phyloP scores from a whole-genome alignment of 2,888 invertebrate species.

The Apoda limacodes region DNA sequence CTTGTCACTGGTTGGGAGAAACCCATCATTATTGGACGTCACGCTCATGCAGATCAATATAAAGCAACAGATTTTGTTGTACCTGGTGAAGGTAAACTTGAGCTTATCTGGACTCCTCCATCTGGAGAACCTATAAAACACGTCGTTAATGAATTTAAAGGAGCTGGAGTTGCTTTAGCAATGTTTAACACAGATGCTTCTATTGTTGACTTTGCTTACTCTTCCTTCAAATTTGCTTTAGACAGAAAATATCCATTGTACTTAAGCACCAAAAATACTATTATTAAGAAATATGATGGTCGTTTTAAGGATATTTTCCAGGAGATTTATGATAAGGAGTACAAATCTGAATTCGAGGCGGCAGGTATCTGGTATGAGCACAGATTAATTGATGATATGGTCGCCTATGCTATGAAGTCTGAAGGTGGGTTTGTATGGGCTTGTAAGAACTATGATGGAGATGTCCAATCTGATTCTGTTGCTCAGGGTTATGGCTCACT shows the following conservation, averaged over 20 bases:
- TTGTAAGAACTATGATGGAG: slow-evolving; percentile 99
- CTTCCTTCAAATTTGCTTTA: slow-evolving; percentile 92
- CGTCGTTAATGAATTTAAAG: slow-evolving; percentile 86
- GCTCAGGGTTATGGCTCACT: slow-evolving; percentile 97
- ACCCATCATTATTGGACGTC: slow-evolving; percentile 98
- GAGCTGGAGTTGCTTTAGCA: slow-evolving; percentile 91
- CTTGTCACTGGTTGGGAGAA: slow-evolving; percentile 95
- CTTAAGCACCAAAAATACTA: slow-evolving; percentile 96
- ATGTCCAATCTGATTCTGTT: slow-evolving; percentile 98
- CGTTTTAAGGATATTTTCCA: slow-evolving; percentile 98
- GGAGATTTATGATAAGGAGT: slow-evolving; percentile 91
- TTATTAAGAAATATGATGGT: slow-evolving; percentile 96
- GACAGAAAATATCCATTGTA: slow-evolving; percentile 89
- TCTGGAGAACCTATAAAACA: slow-evolving; percentile 75
- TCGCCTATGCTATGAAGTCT: slow-evolving; percentile 97
- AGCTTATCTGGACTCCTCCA: slow-evolving; percentile 82
- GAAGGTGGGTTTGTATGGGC: slow-evolving; percentile 99
- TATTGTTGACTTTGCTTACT: slow-evolving; percentile 94
- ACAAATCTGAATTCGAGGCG: slow-evolving; percentile 86
- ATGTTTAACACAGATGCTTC: slow-evolving; percentile 98
- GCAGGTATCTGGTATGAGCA: slow-evolving; percentile 97
- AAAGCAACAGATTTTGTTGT: slow-evolving; percentile 97
- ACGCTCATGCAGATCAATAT: slow-evolving; percentile 98
- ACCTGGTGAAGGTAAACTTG: slow-evolving; percentile 89
- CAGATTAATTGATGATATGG: slow-evolving; percentile 98